Conservation (phyloP, 2,888 invertebrate species). For the Loripinus fragilis region DNA sequence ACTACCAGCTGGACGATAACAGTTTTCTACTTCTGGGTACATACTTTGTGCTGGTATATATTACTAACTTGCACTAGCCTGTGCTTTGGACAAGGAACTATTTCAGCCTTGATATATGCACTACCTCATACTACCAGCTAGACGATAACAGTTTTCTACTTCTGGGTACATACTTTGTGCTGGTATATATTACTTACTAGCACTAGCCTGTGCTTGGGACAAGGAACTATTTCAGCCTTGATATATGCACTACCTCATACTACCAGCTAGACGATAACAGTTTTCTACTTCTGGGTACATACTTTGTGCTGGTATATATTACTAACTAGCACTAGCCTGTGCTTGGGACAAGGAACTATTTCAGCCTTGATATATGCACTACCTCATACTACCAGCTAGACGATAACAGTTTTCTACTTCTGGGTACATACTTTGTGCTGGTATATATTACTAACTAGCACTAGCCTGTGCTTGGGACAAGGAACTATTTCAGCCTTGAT, state of each 20-base stretch:
- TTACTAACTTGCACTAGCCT: conserved; percentile 12
- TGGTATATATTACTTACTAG: background rate
- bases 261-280: too few species aligned
- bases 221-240: background rate
- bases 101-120: too few species aligned
- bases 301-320: conserved; percentile 7
- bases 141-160: background rate
- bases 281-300: conserved; percentile 27
- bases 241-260: background rate
- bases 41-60: conserved; percentile 20
- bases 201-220: conserved; percentile 14
- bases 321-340: background rate
- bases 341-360: background rate
- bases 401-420: too few species aligned
- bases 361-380: background rate
- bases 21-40: conserved; percentile 23
- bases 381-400: too few species aligned
- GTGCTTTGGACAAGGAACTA: conserved; percentile 20
- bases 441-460: too few species aligned
- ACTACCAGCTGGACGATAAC: too few species aligned
- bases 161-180: background rate
- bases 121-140: too few species aligned
- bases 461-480: too few species aligned
- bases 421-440: too few species aligned
- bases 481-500: too few species aligned